phyloP scores from a whole-genome alignment of 2,888 invertebrate species.

The Chymomyza caudatula region DNA sequence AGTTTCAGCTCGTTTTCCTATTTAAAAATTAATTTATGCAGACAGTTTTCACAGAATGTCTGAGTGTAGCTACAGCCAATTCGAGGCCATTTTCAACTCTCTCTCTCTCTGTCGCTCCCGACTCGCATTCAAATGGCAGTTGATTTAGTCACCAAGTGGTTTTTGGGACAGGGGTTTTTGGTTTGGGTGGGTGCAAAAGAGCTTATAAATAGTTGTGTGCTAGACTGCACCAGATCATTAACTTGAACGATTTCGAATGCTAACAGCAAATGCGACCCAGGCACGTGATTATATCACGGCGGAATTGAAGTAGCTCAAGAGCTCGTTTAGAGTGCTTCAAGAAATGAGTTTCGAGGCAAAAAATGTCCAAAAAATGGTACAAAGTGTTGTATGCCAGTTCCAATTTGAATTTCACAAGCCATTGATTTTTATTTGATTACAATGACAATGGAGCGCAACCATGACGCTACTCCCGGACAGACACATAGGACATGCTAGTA shows the following conservation, averaged over 20 bases:
- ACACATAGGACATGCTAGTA: neutral
- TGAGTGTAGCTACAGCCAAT: neutral
- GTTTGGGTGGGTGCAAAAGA: conserved; percentile 28
- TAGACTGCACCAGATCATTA: conserved; percentile 67
- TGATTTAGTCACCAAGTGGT: conserved; percentile 50
- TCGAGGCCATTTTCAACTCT: neutral
- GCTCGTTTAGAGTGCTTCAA: conserved; percentile 36
- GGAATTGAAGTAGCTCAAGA: neutral
- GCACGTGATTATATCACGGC: conserved; percentile 49
- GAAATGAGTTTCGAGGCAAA: conserved; percentile 35
- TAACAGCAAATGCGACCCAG: conserved; percentile 62
- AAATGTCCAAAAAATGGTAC: neutral
- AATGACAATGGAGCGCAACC: conserved; percentile 56
- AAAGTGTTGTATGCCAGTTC: conserved; percentile 6
- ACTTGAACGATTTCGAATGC: conserved; percentile 60
- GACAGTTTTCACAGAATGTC: conserved; percentile 17
- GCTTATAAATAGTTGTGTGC: conserved; percentile 42
- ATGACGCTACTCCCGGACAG: neutral
- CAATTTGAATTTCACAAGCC: conserved; percentile 71
- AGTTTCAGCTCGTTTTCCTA: conserved; percentile 34
- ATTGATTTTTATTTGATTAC: conserved; percentile 72
- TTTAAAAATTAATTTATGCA: conserved; percentile 65
- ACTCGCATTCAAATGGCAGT: conserved; percentile 64
- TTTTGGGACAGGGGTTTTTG: conserved; percentile 34
- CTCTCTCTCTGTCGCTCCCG: conserved; percentile 18